A percentile compares a stretch with the other conserved stretches of the same genome.
Conservation (phyloP, 2,888 invertebrate species). For the Leucoma salicis region DNA sequence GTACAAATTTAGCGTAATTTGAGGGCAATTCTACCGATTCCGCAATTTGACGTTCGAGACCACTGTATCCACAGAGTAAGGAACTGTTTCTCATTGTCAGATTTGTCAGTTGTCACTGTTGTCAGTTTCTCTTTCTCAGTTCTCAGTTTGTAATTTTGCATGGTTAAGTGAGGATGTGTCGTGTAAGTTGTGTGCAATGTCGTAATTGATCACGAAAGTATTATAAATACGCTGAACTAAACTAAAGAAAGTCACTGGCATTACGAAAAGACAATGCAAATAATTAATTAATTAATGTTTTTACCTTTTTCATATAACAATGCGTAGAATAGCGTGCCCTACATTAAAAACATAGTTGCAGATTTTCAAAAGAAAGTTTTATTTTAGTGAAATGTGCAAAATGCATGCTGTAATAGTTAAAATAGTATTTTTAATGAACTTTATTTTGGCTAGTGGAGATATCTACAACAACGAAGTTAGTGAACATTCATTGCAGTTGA, state of each 20-base stretch:
- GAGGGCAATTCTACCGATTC: too few relatives aligned
- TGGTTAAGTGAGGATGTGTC: neutral
- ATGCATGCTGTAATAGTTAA: slow-evolving; percentile 49
- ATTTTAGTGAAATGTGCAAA: slow-evolving; percentile 47
- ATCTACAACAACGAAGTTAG: slow-evolving; percentile 49
- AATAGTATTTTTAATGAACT: slow-evolving; percentile 50
- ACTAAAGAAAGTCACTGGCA: slow-evolving; percentile 11
- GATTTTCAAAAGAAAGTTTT: slow-evolving; percentile 63
- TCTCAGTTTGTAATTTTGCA: slow-evolving; percentile 9
- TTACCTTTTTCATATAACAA: slow-evolving; percentile 12
- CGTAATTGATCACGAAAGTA: slow-evolving; percentile 24
- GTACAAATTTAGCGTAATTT: too few relatives aligned
- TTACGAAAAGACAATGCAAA: slow-evolving; percentile 21
- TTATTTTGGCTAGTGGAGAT: slow-evolving; percentile 55
- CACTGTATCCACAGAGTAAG: too few relatives aligned
- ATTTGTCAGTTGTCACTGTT: too few relatives aligned
- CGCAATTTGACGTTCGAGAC: too few relatives aligned
- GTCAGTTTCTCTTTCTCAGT: too few relatives aligned
- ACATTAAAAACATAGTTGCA: slow-evolving; percentile 52
- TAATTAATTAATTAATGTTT: slow-evolving; percentile 1
- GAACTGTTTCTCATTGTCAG: too few relatives aligned
- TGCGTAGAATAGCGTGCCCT: slow-evolving; percentile 46
- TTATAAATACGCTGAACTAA: slow-evolving; percentile 1
- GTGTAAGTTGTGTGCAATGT: neutral
- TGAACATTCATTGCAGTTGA: slow-evolving; percentile 79